Evolutionary conservation across 1,140 invertebrate genomes (phyloP), one percentile per base, ranked within the genome.

Genomic region (Zaprionus camerounensis): DNA sequence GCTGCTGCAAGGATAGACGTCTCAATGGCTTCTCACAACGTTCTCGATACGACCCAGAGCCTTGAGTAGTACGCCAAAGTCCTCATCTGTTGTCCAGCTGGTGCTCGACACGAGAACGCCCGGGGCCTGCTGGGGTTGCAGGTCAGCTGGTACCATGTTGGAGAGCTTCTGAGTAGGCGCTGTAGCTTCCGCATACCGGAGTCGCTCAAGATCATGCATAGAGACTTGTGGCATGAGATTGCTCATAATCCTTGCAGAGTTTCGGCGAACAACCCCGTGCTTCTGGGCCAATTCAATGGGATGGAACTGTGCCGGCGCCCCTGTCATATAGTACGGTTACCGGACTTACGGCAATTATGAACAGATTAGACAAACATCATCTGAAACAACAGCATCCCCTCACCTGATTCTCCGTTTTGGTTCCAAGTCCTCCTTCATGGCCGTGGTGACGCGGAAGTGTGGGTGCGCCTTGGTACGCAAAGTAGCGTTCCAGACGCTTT

Each of bases 71-170:
- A 99, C 95, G 46, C 95, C 95, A 94, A 99, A 99, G 93, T 99
- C 98, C 95, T 99, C 99, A 95, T 99, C 99, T 84, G 97, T 96
- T 56, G 99, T 99, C 99, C 99, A 99, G 93, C 98, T 99, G 0
- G 99, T 99, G 83, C 98, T 99, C 6, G 98, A 99, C 26, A 99
- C 96, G 17, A 99, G 79, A 11, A 99, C n/a, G n/a, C n/a, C n/a
- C n/a, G n/a, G n/a, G n/a, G n/a, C n/a, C n/a, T n/a, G n/a, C n/a
- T n/a, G n/a, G n/a, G n/a, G n/a, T n/a, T n/a, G n/a, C n/a, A n/a
- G n/a, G n/a, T n/a, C n/a, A n/a, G n/a, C n/a, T n/a, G n/a, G n/a
- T 87, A 3, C 94, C 94, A n/a, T n/a, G 79, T 94, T 93, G 22
- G 92, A 71, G 55, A 93, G 74, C 74, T 92, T 91, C 87, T 95